Percentiles rank a stretch among this genome's conserved stretches.
Conservation (phyloP, 1,140 invertebrate species). For the Lucilia cuprina region DNA sequence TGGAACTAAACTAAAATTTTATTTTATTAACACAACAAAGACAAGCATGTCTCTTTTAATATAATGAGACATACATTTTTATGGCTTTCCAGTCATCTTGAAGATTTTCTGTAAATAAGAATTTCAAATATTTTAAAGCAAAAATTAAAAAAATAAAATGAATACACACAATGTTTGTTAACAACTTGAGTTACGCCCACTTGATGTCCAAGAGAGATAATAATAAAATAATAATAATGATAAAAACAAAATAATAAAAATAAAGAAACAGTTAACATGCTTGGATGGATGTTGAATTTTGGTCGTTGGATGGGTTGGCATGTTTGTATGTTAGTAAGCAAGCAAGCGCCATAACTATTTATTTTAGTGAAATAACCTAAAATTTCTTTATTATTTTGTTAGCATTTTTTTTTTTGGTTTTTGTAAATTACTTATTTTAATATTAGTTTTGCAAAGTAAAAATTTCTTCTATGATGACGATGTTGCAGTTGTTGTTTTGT, state of each 20-base stretch:
- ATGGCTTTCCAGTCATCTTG: not conserved
- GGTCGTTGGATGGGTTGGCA: too few relatives aligned
- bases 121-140: not conserved
- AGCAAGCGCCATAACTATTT: conserved; percentile 31
- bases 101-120: not conserved
- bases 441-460: not conserved
- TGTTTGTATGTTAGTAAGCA: not conserved
- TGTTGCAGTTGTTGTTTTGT: not conserved
- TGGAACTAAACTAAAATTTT: too few relatives aligned
- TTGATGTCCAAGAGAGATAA: conserved; percentile 31
- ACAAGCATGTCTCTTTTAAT: not conserved
- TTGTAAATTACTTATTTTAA: conserved; percentile 33
- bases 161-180: not conserved
- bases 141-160: not conserved
- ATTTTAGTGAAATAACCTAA: not conserved
- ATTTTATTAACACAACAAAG: too few relatives aligned
- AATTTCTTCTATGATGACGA: not conserved
- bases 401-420: not conserved
- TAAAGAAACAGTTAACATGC: conserved; percentile 28
- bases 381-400: conserved; percentile 10
- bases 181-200: conserved; percentile 21
- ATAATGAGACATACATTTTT: not conserved
- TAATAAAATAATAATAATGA: not conserved
- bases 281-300: too few relatives aligned
- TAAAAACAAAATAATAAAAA: not conserved